Evolutionary conservation across 2,888 invertebrate genomes (phyloP).

Genomic region (Epistrophe grossulariae): DNA sequence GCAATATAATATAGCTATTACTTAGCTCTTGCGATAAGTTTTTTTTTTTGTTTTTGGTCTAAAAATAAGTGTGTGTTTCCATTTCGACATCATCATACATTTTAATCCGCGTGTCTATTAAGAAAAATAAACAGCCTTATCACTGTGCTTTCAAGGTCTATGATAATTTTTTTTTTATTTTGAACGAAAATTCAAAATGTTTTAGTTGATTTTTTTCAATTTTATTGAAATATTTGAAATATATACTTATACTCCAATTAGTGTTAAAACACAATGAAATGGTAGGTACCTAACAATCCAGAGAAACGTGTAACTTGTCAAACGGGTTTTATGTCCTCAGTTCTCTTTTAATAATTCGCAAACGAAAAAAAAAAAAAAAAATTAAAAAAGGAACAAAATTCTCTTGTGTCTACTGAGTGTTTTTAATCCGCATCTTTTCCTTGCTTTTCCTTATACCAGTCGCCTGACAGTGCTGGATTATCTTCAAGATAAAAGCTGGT

Average conservation of each 20-base stretch:
- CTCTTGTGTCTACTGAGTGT: slow-evolving; percentile 2
- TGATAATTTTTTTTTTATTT: slow-evolving; percentile 30
- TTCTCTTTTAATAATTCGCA: background rate
- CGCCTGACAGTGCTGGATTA: background rate
- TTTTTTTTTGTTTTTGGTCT: slow-evolving; percentile 23
- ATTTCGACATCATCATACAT: background rate
- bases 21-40: slow-evolving; percentile 25
- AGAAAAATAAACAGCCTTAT: slow-evolving; percentile 37
- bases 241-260: slow-evolving; percentile 15
- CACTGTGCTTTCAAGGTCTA: slow-evolving; percentile 49
- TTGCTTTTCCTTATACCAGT: background rate
- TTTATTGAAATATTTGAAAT: background rate
- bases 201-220: background rate
- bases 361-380: background rate
- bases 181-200: slow-evolving; percentile 4
- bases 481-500: background rate
- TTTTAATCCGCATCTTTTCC: slow-evolving; percentile 17
- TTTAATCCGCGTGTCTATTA: slow-evolving; percentile 5
- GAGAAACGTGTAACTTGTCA: slow-evolving; percentile 27
- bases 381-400: slow-evolving; percentile 12
- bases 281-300: background rate
- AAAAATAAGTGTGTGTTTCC: slow-evolving; percentile 17
- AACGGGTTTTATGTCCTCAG: slow-evolving; percentile 15
- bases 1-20: too few species aligned
- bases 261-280: background rate